Percentiles rank a stretch among this genome's conserved stretches.
Conservation (phyloP, 2,797 vertebrate genomes). For the Mareca strepera region DNA sequence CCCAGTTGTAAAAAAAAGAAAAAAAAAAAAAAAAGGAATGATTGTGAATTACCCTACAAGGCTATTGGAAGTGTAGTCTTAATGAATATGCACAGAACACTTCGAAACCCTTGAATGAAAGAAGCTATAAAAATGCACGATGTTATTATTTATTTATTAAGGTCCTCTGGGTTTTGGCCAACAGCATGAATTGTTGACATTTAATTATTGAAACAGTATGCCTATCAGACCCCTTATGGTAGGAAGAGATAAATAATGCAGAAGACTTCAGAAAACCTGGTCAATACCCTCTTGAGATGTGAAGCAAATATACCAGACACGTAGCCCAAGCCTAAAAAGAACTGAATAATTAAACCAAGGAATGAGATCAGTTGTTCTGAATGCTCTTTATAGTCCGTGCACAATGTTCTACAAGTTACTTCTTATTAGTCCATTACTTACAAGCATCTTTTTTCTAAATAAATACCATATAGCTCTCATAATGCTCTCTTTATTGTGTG, state of each 20-base stretch:
- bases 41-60: not conserved
- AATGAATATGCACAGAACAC: conserved; percentile 44
- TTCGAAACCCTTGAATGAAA: conserved; percentile 60
- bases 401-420: conserved; percentile 37
- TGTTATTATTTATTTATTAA: conserved; percentile 69
- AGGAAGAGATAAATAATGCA: conserved; percentile 76
- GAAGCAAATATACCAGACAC: conserved; percentile 59
- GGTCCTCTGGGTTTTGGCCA: conserved; percentile 67
- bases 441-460: not conserved
- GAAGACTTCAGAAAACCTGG: conserved; percentile 71
- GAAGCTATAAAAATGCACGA: conserved; percentile 63
- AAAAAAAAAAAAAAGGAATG: not conserved
- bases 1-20: rapidly evolving
- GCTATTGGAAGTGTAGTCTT: not conserved
- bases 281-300: conserved; percentile 60
- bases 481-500: not conserved
- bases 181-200: conserved; percentile 74
- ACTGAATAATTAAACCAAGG: conserved; percentile 71
- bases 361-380: conserved; percentile 51
- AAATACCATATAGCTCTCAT: not conserved
- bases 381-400: conserved; percentile 15
- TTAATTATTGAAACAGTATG: conserved; percentile 76
- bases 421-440: conserved; percentile 20
- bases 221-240: conserved; percentile 67
- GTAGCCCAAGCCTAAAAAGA: conserved; percentile 43